These are phyloP conservation scores for Zygaena filipendulae DNA, from an alignment of 2,888 invertebrate genomes.

Conservation along the genomic window DNA sequence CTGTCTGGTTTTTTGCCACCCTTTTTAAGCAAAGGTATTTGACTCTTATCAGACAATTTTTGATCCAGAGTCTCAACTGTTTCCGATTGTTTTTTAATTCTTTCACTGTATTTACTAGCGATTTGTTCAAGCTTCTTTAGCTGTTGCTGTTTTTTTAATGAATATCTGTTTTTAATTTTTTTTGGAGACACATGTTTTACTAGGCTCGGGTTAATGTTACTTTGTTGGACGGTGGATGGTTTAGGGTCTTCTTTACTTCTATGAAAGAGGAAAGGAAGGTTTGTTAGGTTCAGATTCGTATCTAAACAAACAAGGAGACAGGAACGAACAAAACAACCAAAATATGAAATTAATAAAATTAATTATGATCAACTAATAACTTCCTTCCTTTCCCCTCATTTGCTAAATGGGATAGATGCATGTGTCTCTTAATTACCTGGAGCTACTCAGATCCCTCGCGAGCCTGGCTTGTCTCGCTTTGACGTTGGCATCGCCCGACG, in stretches of 20 bases:
- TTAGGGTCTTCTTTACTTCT: constrained; percentile 40
- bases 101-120: constrained; percentile 41
- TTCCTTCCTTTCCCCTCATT: constrained; percentile 67
- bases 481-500: constrained; percentile 48
- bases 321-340: constrained; percentile 30
- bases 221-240: constrained; percentile 32
- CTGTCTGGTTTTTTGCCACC: too few species aligned
- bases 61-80: constrained; percentile 16
- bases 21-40: constrained; percentile 41
- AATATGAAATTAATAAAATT: constrained; percentile 13
- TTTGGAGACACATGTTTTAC: constrained; percentile 25
- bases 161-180: constrained; percentile 31
- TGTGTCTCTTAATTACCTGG: constrained; percentile 33
- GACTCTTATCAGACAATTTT: constrained; percentile 34
- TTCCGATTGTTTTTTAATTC: constrained; percentile 16
- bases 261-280: constrained; percentile 59
- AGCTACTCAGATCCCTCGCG: constrained; percentile 50
- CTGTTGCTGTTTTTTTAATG: constrained; percentile 39
- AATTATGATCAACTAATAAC: constrained; percentile 17
- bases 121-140: constrained; percentile 51
- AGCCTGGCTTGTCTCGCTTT: constrained; percentile 57
- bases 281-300: constrained; percentile 19
- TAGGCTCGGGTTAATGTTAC: constrained; percentile 33
- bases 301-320: constrained; percentile 60
- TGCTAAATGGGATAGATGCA: constrained; percentile 22